Evolutionary conservation across 2,888 invertebrate species (phyloP).

Genomic region (Metalampra italica): DNA sequence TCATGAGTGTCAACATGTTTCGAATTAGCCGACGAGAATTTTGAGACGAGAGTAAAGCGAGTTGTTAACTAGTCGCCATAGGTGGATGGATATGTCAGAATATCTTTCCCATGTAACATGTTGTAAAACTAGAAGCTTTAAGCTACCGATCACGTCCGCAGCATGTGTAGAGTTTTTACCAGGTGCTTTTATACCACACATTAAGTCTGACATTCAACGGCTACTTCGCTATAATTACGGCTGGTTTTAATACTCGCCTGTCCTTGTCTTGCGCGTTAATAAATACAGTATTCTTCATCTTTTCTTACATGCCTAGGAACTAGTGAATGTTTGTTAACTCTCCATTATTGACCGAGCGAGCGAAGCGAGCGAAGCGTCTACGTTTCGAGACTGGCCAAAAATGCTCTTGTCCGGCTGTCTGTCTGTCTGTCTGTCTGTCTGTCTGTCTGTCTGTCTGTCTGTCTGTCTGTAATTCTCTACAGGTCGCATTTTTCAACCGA

Average conservation of each 20-base stretch:
- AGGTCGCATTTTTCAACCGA: no score
- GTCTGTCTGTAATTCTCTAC: no score
- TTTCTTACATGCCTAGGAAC: constrained; percentile 20
- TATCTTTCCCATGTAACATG: background rate
- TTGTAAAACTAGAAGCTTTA: background rate
- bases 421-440: no score
- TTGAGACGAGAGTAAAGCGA: no score
- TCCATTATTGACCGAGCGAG: no score
- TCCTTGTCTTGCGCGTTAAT: constrained; percentile 29
- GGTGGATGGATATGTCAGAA: background rate
- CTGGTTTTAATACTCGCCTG: constrained; percentile 18
- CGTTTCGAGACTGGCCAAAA: no score
- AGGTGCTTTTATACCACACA: constrained; percentile 35
- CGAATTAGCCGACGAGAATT: no score
- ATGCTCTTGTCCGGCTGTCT: no score
- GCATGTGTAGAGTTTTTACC: constrained; percentile 43
- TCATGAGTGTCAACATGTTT: no score
- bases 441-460: no score
- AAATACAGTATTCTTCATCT: constrained; percentile 20
- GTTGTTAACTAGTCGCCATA: no score
- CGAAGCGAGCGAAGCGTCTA: no score
- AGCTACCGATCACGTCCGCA: background rate
- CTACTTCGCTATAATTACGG: constrained; percentile 47
- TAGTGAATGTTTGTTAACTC: constrained; percentile 27
- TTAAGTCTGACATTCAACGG: constrained; percentile 61